These are phyloP conservation scores for Heterochromis multidens DNA, from an alignment of 2,113 vertebrate species.

Conservation along the genomic window DNA sequence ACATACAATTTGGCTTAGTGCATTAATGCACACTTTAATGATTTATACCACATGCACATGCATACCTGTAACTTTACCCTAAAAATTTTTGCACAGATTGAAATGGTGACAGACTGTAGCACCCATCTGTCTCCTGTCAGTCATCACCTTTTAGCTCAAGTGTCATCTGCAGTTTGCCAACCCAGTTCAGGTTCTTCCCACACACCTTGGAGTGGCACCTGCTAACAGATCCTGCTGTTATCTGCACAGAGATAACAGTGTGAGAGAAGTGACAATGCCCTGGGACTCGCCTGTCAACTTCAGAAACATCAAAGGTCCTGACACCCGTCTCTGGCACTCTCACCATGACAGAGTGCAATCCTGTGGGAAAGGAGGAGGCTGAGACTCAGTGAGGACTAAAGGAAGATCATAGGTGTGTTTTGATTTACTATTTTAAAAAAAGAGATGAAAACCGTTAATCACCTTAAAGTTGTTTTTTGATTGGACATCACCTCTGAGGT, in stretches of 20 bases:
- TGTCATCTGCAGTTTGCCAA: slow-evolving; percentile 25
- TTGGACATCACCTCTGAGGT: not conserved
- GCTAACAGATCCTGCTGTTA: slow-evolving; percentile 52
- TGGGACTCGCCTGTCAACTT: slow-evolving; percentile 43
- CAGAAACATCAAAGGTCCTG: slow-evolving; percentile 38
- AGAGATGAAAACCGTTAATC: not conserved
- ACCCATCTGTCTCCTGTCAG: not conserved
- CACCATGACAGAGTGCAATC: not conserved
- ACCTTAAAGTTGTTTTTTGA: not conserved
- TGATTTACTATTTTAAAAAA: not conserved
- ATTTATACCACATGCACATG: not conserved
- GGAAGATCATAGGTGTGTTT: not conserved
- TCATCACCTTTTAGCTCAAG: slow-evolving; percentile 35
- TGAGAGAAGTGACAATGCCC: slow-evolving; percentile 39
- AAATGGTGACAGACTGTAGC: not conserved
- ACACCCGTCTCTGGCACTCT: slow-evolving; percentile 4
- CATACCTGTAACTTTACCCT: not conserved
- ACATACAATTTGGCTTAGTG: not conserved
- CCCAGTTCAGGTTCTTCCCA: slow-evolving; percentile 14
- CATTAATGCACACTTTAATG: not conserved
- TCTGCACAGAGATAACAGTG: slow-evolving; percentile 34
- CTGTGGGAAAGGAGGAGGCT: not conserved
- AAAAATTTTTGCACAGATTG: not conserved
- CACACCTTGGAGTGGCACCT: slow-evolving; percentile 51
- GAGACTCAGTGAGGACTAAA: not conserved